Base-by-base conservation (phyloP, 2,113 vertebrate species). In the Scytalopus superciliaris region DNA sequence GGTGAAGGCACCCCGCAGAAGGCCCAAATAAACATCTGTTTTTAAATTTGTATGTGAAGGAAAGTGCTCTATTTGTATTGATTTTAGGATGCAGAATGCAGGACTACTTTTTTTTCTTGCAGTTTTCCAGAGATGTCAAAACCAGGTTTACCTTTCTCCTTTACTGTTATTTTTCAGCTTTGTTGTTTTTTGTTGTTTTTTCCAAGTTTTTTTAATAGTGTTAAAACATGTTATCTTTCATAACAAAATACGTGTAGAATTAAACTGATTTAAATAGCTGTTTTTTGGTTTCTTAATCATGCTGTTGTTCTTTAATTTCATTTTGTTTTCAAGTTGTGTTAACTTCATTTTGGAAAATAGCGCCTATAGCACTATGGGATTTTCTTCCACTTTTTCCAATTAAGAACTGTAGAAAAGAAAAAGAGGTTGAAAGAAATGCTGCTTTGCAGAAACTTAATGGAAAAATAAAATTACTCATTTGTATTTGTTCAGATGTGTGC, bases 401-500 rank as follows among this genome's bases (percentile, higher is more conserved):
- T 72, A 59, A 88, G 84, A 89, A 19, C 19, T 60, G 23, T 42
- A 53, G 69, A 6, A 77, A 64, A 50, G 28, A 37, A 47, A 45
- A 31, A 27, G 7, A 21, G 8, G 12, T 37, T 79, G 72, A 84
- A 94, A 78, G 60, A 89, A 86, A 66, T 0, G 0, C 31, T n/a
- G 23, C 45, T 89, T 87, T 82, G 12, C 47, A 64, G 59, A 81
- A 74, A 50, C 31, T n/a, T 87, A 78, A 59, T 28, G 4, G 68
- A 81, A 89, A 81, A 94, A 78, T 75, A 37, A 63, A 70, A 81
- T 86, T 12, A 56, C 53, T 90, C 45, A 94, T 59, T 72, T 94
- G 86, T 79, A 23, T 40, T 45, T 70, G 79, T 55, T 66, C 45
- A 37, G n/a, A 12, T 23, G 18, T 12, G 4, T 56, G 22, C 60